These are phyloP conservation scores for Nomia melanderi DNA, from an alignment of 1,140 invertebrate species.

Conservation along the genomic window DNA sequence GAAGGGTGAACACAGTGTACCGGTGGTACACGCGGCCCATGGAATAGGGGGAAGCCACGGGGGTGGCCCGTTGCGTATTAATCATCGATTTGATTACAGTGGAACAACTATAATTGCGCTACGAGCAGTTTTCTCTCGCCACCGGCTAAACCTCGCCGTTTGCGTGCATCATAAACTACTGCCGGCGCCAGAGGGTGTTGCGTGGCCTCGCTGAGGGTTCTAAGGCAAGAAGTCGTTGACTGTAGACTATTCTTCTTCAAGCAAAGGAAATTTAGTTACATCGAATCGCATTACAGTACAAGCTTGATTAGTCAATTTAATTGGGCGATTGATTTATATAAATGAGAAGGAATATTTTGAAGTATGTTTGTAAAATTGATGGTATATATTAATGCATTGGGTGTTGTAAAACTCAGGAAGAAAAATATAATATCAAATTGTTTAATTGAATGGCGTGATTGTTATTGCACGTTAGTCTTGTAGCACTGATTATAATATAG, in stretches of 20 bases:
- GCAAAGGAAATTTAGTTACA: no score
- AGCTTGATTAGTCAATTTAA: no score
- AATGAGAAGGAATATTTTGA: no score
- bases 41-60: neutral
- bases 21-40: neutral
- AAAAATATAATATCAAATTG: no score
- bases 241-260: neutral
- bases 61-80: constrained; percentile 3
- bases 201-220: neutral
- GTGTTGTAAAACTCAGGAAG: no score
- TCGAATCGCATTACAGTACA: no score
- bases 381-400: no score
- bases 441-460: no score
- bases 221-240: neutral
- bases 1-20: neutral
- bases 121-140: neutral
- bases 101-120: constrained; percentile 24
- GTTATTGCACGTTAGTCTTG: no score
- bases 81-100: constrained; percentile 32
- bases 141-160: neutral
- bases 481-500: no score
- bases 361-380: no score
- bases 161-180: neutral
- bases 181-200: neutral
- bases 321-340: no score